These are phyloP conservation scores for Plagodis dolabraria DNA, from an alignment of 2,888 invertebrate genomes.

Conservation along the genomic window DNA sequence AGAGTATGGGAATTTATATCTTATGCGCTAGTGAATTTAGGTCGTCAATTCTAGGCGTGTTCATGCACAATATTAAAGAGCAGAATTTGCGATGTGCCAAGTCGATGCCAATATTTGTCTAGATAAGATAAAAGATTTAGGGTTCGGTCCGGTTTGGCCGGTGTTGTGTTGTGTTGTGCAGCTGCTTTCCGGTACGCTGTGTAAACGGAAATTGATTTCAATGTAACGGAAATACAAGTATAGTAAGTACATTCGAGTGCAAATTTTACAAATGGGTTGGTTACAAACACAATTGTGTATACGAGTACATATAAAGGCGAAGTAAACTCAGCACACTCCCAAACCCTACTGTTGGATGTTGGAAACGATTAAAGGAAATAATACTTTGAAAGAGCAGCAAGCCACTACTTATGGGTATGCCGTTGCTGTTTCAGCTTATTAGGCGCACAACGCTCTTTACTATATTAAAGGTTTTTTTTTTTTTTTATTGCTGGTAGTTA, in stretches of 20 bases:
- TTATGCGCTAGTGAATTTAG: constrained; percentile 40
- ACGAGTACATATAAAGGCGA: neutral
- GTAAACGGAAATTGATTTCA: constrained; percentile 35
- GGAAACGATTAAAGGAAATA: too few species aligned
- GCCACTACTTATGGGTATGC: too few species aligned
- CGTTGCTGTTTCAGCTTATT: too few species aligned
- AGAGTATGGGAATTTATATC: constrained; percentile 41
- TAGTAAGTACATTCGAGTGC: constrained; percentile 12
- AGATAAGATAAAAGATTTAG: constrained; percentile 68
- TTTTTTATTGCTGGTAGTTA: too few species aligned
- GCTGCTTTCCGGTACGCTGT: constrained; percentile 49
- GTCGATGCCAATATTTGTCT: constrained; percentile 66
- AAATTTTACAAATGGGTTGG: constrained; percentile 5
- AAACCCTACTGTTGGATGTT: too few species aligned
- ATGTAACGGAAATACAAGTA: constrained; percentile 18
- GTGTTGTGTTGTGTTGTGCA: constrained; percentile 45
- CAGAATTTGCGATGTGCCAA: constrained; percentile 62
- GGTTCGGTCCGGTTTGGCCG: constrained; percentile 48
- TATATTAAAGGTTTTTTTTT: too few species aligned
- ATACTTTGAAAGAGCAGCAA: too few species aligned
- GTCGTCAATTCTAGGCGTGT: constrained; percentile 36
- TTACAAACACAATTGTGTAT: too few species aligned
- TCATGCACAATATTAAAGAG: constrained; percentile 38
- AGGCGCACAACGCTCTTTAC: too few species aligned
- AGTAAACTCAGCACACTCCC: too few species aligned